Evolutionary conservation across 2,888 invertebrate genomes (phyloP).

Genomic region (Cybosia mesomella): DNA sequence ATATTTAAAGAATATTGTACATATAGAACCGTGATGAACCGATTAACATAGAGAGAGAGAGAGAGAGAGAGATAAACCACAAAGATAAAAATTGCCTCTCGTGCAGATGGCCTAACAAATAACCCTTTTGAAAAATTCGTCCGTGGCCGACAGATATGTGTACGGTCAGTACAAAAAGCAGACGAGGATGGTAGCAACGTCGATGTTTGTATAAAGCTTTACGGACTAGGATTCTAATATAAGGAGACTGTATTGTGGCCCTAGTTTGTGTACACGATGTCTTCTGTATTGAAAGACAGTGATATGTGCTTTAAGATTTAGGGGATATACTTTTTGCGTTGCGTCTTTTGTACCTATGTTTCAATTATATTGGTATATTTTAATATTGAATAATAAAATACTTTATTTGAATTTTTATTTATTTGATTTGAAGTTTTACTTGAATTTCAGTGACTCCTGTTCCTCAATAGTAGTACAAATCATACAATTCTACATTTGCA

Average conservation of each 20-base stretch:
- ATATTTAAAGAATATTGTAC: background rate
- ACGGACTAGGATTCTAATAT: constrained; percentile 44
- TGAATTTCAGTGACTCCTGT: background rate
- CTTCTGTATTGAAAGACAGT: background rate
- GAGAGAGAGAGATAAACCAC: background rate
- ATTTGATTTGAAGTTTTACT: too few relatives aligned
- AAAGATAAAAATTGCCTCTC: constrained; percentile 10
- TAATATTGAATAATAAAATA: background rate
- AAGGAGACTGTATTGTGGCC: constrained; percentile 36
- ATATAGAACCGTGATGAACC: too few relatives aligned
- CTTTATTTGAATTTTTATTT: too few relatives aligned
- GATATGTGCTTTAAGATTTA: constrained; percentile 15
- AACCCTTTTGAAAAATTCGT: constrained; percentile 36
- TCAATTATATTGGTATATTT: background rate
- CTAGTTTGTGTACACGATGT: constrained; percentile 16
- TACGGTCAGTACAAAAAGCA: constrained; percentile 59
- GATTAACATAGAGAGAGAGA: too few relatives aligned
- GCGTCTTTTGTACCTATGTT: background rate
- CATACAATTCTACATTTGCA: too few relatives aligned
- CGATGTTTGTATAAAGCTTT: constrained; percentile 55
- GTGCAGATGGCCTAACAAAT: constrained; percentile 31
- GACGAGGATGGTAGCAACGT: constrained; percentile 50
- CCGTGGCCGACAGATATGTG: constrained; percentile 35
- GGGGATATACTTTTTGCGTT: background rate
- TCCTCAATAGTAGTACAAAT: background rate